Evolutionary conservation across 2,113 vertebrate genomes (phyloP).

Genomic region (Corvus hawaiiensis): DNA sequence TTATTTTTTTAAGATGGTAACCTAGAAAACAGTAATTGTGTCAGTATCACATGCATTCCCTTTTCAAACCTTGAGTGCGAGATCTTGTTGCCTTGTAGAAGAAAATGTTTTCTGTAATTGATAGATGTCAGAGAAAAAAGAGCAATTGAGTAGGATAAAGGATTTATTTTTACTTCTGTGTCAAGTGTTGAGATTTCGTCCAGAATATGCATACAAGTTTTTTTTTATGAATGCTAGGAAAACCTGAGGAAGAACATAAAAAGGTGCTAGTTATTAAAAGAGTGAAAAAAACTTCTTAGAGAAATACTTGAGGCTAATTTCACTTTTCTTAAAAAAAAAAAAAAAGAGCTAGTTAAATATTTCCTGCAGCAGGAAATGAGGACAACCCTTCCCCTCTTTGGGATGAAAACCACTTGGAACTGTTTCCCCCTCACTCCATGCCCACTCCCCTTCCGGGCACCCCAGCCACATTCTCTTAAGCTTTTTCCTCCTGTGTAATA

Average conservation of each 20-base stretch:
- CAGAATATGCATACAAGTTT: neutral
- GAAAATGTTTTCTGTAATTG: neutral
- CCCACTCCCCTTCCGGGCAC: rapidly evolving
- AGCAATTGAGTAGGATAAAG: neutral
- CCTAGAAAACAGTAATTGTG: neutral
- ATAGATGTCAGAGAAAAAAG: neutral
- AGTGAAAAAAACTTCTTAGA: neutral
- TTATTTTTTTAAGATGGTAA: neutral
- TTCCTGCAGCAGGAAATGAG: neutral
- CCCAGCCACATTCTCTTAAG: neutral
- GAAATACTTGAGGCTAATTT: neutral
- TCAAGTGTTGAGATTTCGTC: neutral
- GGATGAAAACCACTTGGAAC: neutral
- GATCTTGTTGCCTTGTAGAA: neutral
- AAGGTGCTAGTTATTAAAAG: neutral
- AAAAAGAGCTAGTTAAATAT: neutral
- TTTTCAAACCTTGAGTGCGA: neutral
- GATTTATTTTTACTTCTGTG: neutral
- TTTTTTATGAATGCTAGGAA: neutral
- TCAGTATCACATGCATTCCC: neutral
- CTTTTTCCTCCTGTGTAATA: neutral
- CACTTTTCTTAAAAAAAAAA: neutral
- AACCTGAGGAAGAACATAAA: neutral
- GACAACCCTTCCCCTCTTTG: neutral
- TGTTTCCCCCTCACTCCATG: neutral